Conservation (phyloP, 2,113 vertebrate genomes). For the Callipepla squamata region DNA sequence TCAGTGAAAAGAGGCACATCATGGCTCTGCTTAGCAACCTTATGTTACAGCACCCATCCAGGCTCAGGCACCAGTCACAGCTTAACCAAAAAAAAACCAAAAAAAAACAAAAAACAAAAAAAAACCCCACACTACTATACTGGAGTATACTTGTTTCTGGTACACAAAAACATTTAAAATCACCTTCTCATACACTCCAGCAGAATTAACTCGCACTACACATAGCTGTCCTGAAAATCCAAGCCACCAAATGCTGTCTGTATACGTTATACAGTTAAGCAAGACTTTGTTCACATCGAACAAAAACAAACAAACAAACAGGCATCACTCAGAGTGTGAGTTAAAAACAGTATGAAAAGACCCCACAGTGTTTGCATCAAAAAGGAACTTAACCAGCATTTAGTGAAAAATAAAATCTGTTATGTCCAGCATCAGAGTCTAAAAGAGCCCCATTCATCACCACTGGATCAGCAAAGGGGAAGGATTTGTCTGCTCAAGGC, state of each 20-base stretch:
- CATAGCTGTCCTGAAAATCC: not conserved
- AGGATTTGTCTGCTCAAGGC: not conserved
- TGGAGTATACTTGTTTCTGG: not conserved
- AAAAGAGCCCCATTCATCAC: not conserved
- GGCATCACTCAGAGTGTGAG: not conserved
- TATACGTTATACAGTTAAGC: not conserved
- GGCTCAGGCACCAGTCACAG: not conserved
- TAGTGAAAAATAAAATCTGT: not conserved
- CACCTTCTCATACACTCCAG: not conserved
- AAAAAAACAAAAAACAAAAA: too few relatives aligned
- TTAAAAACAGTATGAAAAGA: not conserved
- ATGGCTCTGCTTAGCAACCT: not conserved
- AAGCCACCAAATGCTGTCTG: not conserved
- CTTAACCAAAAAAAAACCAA: not conserved
- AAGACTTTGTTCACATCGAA: not conserved
- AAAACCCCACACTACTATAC: too few relatives aligned
- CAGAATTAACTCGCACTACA: not conserved
- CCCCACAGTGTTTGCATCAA: not conserved
- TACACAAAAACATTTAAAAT: not conserved
- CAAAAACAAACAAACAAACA: not conserved
- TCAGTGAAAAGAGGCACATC: rapidly evolving
- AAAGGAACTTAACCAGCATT: not conserved
- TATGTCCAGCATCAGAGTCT: not conserved
- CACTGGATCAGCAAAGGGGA: not conserved
- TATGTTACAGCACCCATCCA: not conserved